Base-by-base conservation (phyloP, 2,888 invertebrate genomes). In the Dryomyza anilis region DNA sequence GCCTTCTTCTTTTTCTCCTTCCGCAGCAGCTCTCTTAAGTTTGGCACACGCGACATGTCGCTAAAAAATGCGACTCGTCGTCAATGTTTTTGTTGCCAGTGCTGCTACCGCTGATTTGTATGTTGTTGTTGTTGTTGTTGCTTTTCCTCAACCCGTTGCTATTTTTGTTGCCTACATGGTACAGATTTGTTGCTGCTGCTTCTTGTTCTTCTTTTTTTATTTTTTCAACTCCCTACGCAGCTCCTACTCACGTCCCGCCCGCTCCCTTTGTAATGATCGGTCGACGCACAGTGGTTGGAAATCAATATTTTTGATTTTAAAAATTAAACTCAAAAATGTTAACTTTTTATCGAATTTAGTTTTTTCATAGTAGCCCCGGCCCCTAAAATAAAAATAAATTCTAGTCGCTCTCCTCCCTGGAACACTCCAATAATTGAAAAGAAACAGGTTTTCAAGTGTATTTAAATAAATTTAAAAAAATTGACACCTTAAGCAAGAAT, bases 41-140 rank as follows among this genome's bases (percentile, higher is more conserved):
- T 72, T 70, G 72, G 71, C 69, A 67, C 71, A 72, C 72, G 71
- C 71, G 66, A 70, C 64, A 70, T 68, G 71, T 70, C 70, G 70
- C 67, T 70, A 56, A 68, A 71, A 72, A 70, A 70, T 71, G 72
- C 69, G 67, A 69, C 61, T 63, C 59, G 66, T 57, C 53, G 43
- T 50, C 48, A 55, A 30, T 29, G 55, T 39, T 62, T 29, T 55
- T 67, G 64, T 36, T 36, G 43, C 27, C 48, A 50, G 8, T 58
- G 58, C 27, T 45, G 59, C 64, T 59, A 2, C 2, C 5, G 55
- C 19, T 46, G 48, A 48, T 55, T 21, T 36, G 46, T 12, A 39
- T 29, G 48, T 25, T 58, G 25, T 52, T 64, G 43, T 50, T 59
- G 46, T n/a, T 64, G 16, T 43, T 64, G n/a, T 66, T 63, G 64